A percentile compares a stretch with the other conserved stretches of the same genome.
Evolutionary conservation across 37 sponge, comb jelly and placozoan species (phyloP).

Genomic region (Theonella swinhoei): DNA sequence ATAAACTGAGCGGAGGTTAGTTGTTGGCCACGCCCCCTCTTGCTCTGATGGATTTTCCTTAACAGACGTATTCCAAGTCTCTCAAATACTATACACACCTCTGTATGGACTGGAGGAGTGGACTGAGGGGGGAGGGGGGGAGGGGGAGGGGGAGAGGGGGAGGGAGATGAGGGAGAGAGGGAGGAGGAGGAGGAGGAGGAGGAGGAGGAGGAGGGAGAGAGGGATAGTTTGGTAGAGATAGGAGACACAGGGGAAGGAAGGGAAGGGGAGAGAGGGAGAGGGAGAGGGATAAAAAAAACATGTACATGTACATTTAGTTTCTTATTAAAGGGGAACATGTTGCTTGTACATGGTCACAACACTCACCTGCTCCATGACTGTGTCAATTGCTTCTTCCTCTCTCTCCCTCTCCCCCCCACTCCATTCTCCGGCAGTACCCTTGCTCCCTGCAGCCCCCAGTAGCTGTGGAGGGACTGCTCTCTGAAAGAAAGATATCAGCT

Average conservation of each 20-base stretch:
- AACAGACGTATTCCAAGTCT: conserved; percentile 41
- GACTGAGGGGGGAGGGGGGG: neutral
- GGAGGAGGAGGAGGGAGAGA: no score
- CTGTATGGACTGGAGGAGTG: conserved; percentile 19
- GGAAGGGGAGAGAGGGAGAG: no score
- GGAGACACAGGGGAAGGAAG: no score
- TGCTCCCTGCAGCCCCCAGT: neutral
- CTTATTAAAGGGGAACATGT: no score
- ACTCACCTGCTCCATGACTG: no score
- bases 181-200: no score
- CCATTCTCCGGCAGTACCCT: neutral
- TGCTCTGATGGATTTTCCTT: neutral
- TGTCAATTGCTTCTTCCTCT: neutral
- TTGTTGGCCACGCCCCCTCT: neutral
- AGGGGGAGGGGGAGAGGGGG: neutral
- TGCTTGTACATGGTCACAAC: no score
- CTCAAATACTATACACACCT: conserved; percentile 37
- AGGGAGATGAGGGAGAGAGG: no score
- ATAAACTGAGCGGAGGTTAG: conserved; percentile 3
- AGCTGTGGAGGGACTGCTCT: conserved; percentile 39
- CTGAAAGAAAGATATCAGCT: conserved; percentile 73
- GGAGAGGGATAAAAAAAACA: no score
- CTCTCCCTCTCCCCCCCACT: neutral
- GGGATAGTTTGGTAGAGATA: no score
- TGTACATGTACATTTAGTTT: no score